Base-by-base conservation (phyloP, 2,113 vertebrate species). In the Phoxinus phoxinus region DNA sequence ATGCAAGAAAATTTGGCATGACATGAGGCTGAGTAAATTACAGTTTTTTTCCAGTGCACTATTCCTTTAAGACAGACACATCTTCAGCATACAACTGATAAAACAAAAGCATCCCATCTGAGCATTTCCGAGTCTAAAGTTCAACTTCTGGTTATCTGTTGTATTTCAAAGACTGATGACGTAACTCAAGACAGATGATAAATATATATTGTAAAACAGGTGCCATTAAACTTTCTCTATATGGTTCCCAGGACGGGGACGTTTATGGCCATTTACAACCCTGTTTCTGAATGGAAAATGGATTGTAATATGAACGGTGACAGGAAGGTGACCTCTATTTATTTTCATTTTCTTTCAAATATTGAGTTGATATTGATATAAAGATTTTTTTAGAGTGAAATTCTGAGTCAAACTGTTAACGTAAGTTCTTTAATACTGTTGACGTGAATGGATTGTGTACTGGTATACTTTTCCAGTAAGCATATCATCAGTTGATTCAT, bases 191-290 rank as follows among this genome's bases (percentile, higher is more conserved):
- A 44, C 3, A 51, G 53, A 59, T 73, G 32, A 79, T 67, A 83
- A 30, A 44, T 21, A 51, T 35, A 58, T 72, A 58, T 72, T 56
- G 46, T 88, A 83, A 80, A 86, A 44, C 63, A 61, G 78, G 25
- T 74, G 83, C 23, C 53, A 73, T 30, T 41, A 37, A 21, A 15
- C 41, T 44, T 69, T 51, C 74, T 32, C 23, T 35, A 6, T 37
- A 30, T 15, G 17, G 7, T 51, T 25, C 23, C 15, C 11, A 51
- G 25, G 37, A 41, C 30, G 23, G 23, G 37, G 6, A n/a, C 37
- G 17, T 86, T 86, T 74, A 88, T 84, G 44, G 51, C 13, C 27
- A 41, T 15, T 30, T 86, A 63, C 67, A 21, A 83, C 48, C 51
- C 65, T 56, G 21, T 74, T 1, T 27, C 61, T 80, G 15, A 21